A percentile compares a stretch with the other conserved stretches of the same genome.
Evolutionary conservation across 2,888 invertebrate species (phyloP).

Genomic region (Lobophora halterata): DNA sequence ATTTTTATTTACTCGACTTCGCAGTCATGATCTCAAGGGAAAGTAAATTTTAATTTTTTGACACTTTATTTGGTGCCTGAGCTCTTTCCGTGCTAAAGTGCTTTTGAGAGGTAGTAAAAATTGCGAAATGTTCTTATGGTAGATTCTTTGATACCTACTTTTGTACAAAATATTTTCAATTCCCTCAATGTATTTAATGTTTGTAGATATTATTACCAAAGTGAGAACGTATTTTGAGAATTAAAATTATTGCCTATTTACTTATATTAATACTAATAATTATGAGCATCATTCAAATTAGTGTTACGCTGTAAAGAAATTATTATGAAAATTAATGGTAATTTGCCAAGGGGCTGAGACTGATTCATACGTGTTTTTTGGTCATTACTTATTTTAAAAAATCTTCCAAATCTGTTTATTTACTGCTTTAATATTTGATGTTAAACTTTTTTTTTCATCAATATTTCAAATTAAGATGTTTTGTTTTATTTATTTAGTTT

Average conservation of each 20-base stretch:
- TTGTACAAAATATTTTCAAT: constrained; percentile 27
- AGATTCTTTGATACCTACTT: constrained; percentile 17
- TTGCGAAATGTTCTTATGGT: constrained; percentile 10
- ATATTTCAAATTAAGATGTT: too few species aligned
- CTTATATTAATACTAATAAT: constrained; percentile 34
- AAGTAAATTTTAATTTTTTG: too few species aligned
- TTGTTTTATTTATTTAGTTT: too few species aligned
- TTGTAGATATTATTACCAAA: constrained; percentile 51
- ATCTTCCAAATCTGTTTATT: too few species aligned
- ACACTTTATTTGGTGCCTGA: background rate
- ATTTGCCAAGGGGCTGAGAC: constrained; percentile 47
- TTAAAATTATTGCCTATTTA: constrained; percentile 61
- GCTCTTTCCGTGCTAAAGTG: constrained; percentile 1
- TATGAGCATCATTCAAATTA: constrained; percentile 71
- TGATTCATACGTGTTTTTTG: constrained; percentile 9
- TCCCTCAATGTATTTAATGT: constrained; percentile 40
- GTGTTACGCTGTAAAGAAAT: constrained; percentile 67
- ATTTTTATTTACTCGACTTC: too few species aligned
- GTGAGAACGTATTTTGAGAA: constrained; percentile 62
- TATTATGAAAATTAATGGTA: constrained; percentile 62
- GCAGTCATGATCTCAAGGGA: too few species aligned
- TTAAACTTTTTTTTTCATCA: too few species aligned
- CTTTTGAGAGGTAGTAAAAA: constrained; percentile 2
- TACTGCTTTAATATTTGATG: too few species aligned
- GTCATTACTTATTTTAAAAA: too few species aligned